Evolutionary conservation across 2,888 invertebrate species (phyloP).

Genomic region (Drosophila yooni): DNA sequence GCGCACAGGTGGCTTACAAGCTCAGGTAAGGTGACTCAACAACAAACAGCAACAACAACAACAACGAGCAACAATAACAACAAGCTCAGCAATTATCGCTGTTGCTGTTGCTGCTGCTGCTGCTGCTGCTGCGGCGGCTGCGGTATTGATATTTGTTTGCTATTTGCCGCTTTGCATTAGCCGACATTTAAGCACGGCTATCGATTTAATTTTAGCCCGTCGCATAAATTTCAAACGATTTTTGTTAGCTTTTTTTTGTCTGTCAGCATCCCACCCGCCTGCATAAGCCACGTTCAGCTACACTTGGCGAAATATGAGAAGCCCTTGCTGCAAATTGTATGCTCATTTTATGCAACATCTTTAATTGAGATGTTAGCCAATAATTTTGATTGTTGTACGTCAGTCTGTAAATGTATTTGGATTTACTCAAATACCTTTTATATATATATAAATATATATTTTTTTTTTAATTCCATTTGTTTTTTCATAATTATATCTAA

Average conservation of each 20-base stretch:
- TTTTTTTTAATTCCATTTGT: neutral
- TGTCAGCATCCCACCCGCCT: constrained; percentile 52
- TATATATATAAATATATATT: too few relatives aligned
- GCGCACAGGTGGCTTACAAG: constrained; percentile 64
- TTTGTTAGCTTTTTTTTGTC: constrained; percentile 34
- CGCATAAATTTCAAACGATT: constrained; percentile 63
- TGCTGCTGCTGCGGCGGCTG: constrained; percentile 60
- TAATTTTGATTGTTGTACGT: neutral
- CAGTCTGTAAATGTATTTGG: neutral
- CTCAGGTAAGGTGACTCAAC: constrained; percentile 54
- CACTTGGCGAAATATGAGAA: constrained; percentile 17
- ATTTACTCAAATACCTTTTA: too few relatives aligned
- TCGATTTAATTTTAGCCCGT: constrained; percentile 75
- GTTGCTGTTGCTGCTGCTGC: constrained; percentile 65
- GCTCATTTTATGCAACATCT: neutral
- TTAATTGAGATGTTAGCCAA: neutral
- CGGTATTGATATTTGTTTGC: constrained; percentile 66
- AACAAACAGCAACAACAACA: constrained; percentile 20
- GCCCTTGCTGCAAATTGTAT: neutral
- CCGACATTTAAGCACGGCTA: constrained; percentile 79
- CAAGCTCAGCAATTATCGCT: constrained; percentile 68
- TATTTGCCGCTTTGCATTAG: constrained; percentile 78
- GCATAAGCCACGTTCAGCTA: constrained; percentile 12
- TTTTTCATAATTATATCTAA: neutral
- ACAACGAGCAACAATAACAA: constrained; percentile 28